Base-by-base conservation (phyloP, 2,888 invertebrate species). In the Therioaphis trifolii region DNA sequence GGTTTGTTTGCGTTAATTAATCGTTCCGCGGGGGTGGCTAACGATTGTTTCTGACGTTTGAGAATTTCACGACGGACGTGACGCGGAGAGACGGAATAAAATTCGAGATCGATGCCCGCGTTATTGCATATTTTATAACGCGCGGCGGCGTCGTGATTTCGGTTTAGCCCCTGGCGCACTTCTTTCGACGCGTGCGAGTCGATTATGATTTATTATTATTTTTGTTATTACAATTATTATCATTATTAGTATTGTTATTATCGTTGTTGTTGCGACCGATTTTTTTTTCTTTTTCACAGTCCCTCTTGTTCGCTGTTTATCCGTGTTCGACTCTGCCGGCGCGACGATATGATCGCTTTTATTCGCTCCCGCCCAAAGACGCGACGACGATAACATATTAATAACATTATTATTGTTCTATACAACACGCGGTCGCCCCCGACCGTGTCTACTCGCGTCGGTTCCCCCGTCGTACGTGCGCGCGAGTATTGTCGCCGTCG, bases 1-100 rank as follows among this genome's bases (percentile, higher is more conserved):
- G 80, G 55, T 55, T 58, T 80, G 69, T 69, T 69, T 29, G 35
- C 58, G 71, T 80, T 80, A 80, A 80, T 80, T 69, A 80, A 71
- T 80, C 58, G 80, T 43, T 79, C 5, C 18, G 58, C 24, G 29
- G 27, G 18, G 21, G 14, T 24, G 3, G 18, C 24, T 18, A 49
- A 69, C 52, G 55, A 69, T 69, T 79, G 78, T 79, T 79, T 79
- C 40, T 69, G 78, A 79, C 69, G 55, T 79, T 43, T 35, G 49
- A 27, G 27, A 27, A 55, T 27, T 27, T 24, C 27, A 18, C n/a
- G 43, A n/a, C 43, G 15, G 43, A 76, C 18, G 2, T 2, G 43
- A 24, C 29, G 4, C 24, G 21, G 66, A 35, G 35, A 66, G 27
- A 66, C 3, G 7, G 35, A 35, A 7, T 5, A 35, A 35, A 7